Percentiles rank a stretch among this genome's conserved stretches.
Evolutionary conservation across 1,140 invertebrate genomes (phyloP).

Genomic region (Scaptodrosophila lebanonensis): DNA sequence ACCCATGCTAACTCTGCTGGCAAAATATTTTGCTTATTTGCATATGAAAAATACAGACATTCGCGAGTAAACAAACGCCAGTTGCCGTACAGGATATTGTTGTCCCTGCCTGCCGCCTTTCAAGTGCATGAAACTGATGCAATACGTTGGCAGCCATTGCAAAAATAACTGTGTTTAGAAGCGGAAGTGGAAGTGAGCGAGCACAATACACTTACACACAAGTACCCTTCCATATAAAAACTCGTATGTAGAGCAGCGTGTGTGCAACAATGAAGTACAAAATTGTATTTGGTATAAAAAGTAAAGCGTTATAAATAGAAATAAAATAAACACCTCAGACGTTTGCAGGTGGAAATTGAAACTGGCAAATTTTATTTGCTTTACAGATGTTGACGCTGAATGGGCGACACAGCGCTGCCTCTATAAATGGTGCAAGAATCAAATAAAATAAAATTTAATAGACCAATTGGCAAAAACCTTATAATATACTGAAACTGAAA

Average conservation of each 20-base stretch:
- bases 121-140: slow-evolving; percentile 54
- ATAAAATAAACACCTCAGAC: slow-evolving; percentile 13
- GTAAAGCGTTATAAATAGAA: neutral
- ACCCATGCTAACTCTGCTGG: slow-evolving; percentile 45
- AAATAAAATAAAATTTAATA: no score
- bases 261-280: slow-evolving; percentile 10
- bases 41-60: slow-evolving; percentile 49
- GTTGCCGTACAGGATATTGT: slow-evolving; percentile 8
- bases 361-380: slow-evolving; percentile 35
- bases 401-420: no score
- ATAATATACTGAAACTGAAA: no score
- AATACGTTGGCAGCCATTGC: slow-evolving; percentile 38
- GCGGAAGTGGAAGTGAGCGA: slow-evolving; percentile 47
- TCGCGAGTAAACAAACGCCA: slow-evolving; percentile 31
- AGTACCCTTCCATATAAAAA: slow-evolving; percentile 1
- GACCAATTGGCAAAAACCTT: no score
- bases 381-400: slow-evolving; percentile 3
- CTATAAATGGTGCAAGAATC: no score
- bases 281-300: slow-evolving; percentile 11
- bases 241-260: neutral
- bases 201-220: slow-evolving; percentile 26
- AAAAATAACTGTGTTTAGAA: slow-evolving; percentile 60
- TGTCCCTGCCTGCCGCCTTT: slow-evolving; percentile 34
- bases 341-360: slow-evolving; percentile 43
- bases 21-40: slow-evolving; percentile 65